These are phyloP conservation scores for Cebidichthys violaceus DNA, from an alignment of 2,113 vertebrate genomes.

Conservation along the genomic window DNA sequence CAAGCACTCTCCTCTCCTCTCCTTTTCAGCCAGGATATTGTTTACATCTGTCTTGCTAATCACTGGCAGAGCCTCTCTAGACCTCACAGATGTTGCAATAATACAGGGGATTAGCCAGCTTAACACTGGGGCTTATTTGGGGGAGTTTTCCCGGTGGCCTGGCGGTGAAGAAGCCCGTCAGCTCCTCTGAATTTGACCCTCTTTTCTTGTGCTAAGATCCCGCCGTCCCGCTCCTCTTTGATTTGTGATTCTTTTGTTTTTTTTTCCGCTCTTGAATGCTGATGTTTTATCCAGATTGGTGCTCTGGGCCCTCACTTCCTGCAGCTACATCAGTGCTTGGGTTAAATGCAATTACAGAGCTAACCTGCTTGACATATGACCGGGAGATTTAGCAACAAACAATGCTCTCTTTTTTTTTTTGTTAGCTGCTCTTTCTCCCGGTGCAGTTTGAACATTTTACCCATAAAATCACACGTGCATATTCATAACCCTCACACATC, in stretches of 20 bases:
- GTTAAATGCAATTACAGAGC: conserved; percentile 42
- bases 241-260: conserved; percentile 50
- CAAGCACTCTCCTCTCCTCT: conserved; percentile 41
- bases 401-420: not conserved
- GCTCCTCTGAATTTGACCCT: conserved; percentile 76
- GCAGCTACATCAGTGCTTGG: conserved; percentile 13
- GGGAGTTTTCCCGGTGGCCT: conserved; percentile 68
- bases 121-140: conserved; percentile 79
- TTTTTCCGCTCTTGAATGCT: conserved; percentile 40
- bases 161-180: conserved; percentile 55
- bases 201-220: conserved; percentile 58
- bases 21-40: conserved; percentile 71
- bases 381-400: conserved; percentile 6
- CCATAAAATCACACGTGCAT: not conserved
- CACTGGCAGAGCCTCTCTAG: conserved; percentile 74
- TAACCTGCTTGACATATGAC: conserved; percentile 30
- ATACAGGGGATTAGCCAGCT: conserved; percentile 78
- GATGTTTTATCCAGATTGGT: conserved; percentile 48
- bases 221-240: conserved; percentile 58
- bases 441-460: not conserved
- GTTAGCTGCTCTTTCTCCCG: not conserved
- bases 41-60: conserved; percentile 81
- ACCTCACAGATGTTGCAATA: conserved; percentile 82
- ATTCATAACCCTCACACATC: not conserved
- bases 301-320: conserved; percentile 43